phyloP scores from a whole-genome alignment of 2,113 vertebrate species.

The Callospermophilus lateralis region DNA sequence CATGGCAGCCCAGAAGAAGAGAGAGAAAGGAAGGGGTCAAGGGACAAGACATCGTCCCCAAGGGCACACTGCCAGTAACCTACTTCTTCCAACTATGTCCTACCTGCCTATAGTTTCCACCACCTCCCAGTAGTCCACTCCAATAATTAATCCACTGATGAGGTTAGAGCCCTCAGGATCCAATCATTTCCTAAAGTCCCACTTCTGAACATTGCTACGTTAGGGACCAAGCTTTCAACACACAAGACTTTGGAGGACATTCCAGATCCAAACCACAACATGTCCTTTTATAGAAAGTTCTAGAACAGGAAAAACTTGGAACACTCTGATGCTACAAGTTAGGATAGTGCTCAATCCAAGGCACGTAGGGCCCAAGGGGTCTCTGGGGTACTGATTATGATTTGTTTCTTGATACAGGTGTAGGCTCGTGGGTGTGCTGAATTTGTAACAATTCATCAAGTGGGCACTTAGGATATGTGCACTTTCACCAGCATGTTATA shows the following conservation, averaged over 20 bases:
- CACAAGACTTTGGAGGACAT: not conserved
- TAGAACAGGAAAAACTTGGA: not conserved
- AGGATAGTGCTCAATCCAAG: not conserved
- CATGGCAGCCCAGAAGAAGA: not conserved
- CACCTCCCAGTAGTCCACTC: not conserved
- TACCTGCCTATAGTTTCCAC: not conserved
- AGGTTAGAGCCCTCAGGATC: not conserved
- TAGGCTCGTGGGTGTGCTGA: not conserved
- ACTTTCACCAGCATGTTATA: not conserved
- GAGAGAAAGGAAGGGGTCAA: not conserved
- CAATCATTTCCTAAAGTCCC: not conserved
- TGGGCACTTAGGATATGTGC: not conserved
- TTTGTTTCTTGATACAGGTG: slow-evolving; percentile 5
- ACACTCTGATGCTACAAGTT: not conserved
- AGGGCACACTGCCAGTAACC: not conserved
- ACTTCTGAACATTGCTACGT: not conserved
- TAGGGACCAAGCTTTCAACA: not conserved
- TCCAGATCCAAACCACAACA: not conserved
- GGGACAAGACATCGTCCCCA: not conserved
- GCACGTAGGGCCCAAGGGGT: not conserved
- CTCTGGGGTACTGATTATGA: not conserved
- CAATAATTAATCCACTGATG: not conserved
- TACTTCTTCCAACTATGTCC: not conserved
- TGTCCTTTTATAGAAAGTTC: not conserved
- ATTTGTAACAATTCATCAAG: slow-evolving; percentile 25